Evolutionary conservation across 2,888 invertebrate species (phyloP).

Genomic region (Pilophorus perplexus): DNA sequence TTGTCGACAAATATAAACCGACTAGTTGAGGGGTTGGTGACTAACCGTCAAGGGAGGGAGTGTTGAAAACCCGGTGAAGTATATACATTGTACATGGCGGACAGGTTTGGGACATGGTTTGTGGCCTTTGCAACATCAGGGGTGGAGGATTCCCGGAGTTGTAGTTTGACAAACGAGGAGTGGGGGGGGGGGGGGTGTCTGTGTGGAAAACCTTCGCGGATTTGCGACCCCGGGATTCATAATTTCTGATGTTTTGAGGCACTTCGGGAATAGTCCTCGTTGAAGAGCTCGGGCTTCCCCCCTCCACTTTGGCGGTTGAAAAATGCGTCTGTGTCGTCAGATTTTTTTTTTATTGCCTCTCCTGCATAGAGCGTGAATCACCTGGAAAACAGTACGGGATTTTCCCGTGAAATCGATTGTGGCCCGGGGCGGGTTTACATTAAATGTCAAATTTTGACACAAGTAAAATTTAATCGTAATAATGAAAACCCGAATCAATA

Average conservation of each 20-base stretch:
- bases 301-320: background rate
- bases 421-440: no score
- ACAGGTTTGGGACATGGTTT: background rate
- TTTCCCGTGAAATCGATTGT: no score
- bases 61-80: constrained; percentile 5
- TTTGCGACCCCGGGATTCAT: constrained; percentile 36
- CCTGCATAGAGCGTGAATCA: background rate
- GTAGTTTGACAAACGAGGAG: constrained; percentile 25
- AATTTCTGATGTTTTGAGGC: constrained; percentile 35
- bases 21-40: background rate
- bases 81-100: background rate
- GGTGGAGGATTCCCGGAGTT: background rate
- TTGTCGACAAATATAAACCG: background rate
- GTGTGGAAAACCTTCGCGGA: constrained; percentile 17
- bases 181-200: no score
- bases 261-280: constrained; percentile 23
- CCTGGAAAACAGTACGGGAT: background rate
- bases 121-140: background rate
- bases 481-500: no score
- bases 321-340: constrained; percentile 11
- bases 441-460: no score
- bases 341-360: background rate
- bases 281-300: background rate
- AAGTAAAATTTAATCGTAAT: no score
- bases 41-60: background rate